A percentile compares a stretch with the other conserved stretches of the same genome.
phyloP scores from a whole-genome alignment of 2,888 invertebrate species.

The Meteorus colon region DNA sequence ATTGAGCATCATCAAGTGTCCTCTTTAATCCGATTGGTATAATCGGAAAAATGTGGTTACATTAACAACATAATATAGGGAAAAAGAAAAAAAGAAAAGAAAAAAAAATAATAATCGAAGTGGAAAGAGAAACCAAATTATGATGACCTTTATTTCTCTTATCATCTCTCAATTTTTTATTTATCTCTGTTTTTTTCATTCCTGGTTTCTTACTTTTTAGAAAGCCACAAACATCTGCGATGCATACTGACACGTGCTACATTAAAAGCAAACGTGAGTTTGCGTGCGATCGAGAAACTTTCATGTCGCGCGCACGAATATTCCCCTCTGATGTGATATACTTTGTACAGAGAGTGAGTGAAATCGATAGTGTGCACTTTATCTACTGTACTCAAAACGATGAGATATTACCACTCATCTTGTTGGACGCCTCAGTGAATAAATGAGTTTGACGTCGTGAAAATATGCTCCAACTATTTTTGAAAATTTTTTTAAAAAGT shows the following conservation, averaged over 20 bases:
- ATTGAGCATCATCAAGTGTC: neutral
- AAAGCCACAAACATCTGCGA: slow-evolving; percentile 52
- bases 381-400: neutral
- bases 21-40: neutral
- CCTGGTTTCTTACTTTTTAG: slow-evolving; percentile 43
- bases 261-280: slow-evolving; percentile 55
- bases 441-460: neutral
- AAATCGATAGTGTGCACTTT: slow-evolving; percentile 48
- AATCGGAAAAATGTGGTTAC: neutral
- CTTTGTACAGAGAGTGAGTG: slow-evolving; percentile 35
- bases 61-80: neutral
- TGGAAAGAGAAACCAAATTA: neutral
- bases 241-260: slow-evolving; percentile 43
- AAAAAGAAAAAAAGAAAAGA: neutral
- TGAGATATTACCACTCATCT: neutral
- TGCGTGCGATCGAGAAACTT: slow-evolving; percentile 66
- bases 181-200: slow-evolving; percentile 33
- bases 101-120: neutral
- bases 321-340: slow-evolving; percentile 18
- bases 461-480: neutral
- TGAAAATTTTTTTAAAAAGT: neutral
- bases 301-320: slow-evolving; percentile 46
- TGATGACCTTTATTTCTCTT: neutral
- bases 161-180: slow-evolving; percentile 1
- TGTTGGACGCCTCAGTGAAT: neutral